Evolutionary conservation across 2,113 vertebrate species (phyloP).

Genomic region (Macquaria australasica): DNA sequence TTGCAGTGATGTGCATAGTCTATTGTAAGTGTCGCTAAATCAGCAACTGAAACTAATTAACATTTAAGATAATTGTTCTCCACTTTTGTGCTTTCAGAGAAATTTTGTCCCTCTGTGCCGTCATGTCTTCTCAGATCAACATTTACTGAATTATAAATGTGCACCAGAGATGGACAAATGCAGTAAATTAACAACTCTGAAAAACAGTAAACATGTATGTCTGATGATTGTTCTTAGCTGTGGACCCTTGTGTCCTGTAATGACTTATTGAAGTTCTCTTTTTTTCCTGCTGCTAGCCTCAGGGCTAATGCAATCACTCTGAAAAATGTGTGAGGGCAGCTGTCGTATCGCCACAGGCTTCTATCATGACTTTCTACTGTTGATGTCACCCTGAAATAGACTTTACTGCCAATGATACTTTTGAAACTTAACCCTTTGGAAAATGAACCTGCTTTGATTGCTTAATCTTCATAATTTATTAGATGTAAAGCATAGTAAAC

Average conservation of each 20-base stretch:
- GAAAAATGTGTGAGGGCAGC: conserved; percentile 73
- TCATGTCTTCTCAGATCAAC: conserved; percentile 31
- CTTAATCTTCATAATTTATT: conserved; percentile 24
- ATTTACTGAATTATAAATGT: conserved; percentile 33
- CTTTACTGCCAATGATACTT: conserved; percentile 19
- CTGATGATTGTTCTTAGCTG: conserved; percentile 54
- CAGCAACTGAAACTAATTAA: background rate
- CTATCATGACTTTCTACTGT: conserved; percentile 44
- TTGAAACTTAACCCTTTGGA: conserved; percentile 35
- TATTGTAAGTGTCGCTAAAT: background rate
- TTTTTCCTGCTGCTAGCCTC: conserved; percentile 63
- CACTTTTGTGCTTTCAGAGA: background rate
- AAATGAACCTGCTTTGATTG: conserved; percentile 13
- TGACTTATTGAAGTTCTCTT: conserved; percentile 73
- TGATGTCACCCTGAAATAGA: conserved; percentile 56
- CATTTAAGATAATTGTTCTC: background rate
- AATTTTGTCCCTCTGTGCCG: conserved; percentile 2
- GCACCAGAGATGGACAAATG: background rate
- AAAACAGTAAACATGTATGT: conserved; percentile 49
- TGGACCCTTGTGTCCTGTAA: conserved; percentile 50
- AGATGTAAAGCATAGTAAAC: background rate
- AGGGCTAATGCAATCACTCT: conserved; percentile 69
- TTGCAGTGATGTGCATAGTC: background rate
- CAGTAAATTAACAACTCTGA: conserved; percentile 10
- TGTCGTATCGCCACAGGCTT: conserved; percentile 50